Base-by-base conservation (phyloP, 2,888 invertebrate genomes). In the Brassicogethes aeneus region DNA sequence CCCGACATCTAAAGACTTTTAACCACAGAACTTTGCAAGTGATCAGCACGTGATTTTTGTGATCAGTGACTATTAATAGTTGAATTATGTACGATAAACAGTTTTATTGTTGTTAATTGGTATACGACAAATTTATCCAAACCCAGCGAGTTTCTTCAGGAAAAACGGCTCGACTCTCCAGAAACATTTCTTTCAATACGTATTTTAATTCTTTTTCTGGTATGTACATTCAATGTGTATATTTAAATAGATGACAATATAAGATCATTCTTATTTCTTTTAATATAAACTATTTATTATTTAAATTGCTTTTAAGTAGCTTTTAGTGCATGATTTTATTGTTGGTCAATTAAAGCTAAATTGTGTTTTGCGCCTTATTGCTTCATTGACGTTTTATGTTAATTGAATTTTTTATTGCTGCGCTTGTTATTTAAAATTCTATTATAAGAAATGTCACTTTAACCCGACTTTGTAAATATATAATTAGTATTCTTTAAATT, bases 141-240 rank as follows among this genome's bases (percentile, higher is more conserved):
- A 29, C 41, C 31, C n/a, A n/a, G n/a, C n/a, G n/a, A n/a, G n/a
- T n/a, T n/a, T n/a, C n/a, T n/a, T n/a, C 23, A 5, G 40, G 45
- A 52, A 53, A 51, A 44, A 54, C 54, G 54, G 54, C 51, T 48
- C 44, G 46, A 43, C 43, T 43, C 41, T 43, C 42, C 36, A 51
- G 46, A 50, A 51, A 52, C 23, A 48, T 43, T 48, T 47, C 44
- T 46, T 49, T 39, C 33, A 47, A 42, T 36, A 43, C 52, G 40
- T 52, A 44, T 52, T 48, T 51, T 34, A 51, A 48, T 33, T n/a
- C n/a, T n/a, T 45, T 48, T 48, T 57, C 56, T 49, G 55, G 55
- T 55, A 55, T 40, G 55, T 55, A 39, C 23, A 23, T 23, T 23
- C 10, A 7, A 23, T 10, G 23, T 23, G 5, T 5, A 5, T 10